Evolutionary conservation across 2,797 vertebrate species (phyloP), one percentile per base, ranked within the genome.

Genomic region (Echeneis naucrates): DNA sequence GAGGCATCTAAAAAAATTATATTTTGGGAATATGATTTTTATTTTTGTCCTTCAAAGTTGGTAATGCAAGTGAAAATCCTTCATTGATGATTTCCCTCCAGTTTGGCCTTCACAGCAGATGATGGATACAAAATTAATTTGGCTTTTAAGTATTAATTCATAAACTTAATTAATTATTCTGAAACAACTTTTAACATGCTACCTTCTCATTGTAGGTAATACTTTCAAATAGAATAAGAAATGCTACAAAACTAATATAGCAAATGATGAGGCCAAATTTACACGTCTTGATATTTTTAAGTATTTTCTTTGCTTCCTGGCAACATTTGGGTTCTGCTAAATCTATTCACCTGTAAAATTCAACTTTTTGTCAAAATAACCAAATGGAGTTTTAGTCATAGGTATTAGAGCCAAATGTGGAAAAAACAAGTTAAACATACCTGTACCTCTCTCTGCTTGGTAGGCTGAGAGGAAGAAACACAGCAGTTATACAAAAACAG

Each of bases 401-500:
- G 35, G 42, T 48, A 65, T 37, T 66, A 58, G 26, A 57, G 51
- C 47, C 38, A 70, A 61, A 53, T 52, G 26, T 23, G 30, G 1
- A 13, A 24, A 8, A 35, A 11, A 21, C 26, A 14, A 53, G 27
- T 37, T 61, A 13, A 42, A 16, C 35, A 23, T 13, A 62, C 12
- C 26, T 26, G 21, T 13, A 17, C 35, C 19, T 13, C 9, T 21
- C 13, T 47, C 21, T 23, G 53, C 23, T 40, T 52, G 26, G 24
- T 50, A 26, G 35, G 8, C 19, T 27, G 8, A 58, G 23, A 24
- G 17, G 38, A 45, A n/a, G 21, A 74, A 70, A 78, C 73, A 45
- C 68, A 62, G 35, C 77, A 64, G 9, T 51, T 79, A 84, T 59
- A 84, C 70, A 73, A 61, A 63, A 78, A 82, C 65, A 62, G 77